These are phyloP conservation scores for Acholoe squamosa DNA, from an alignment of 2,888 invertebrate genomes.

Conservation along the genomic window DNA sequence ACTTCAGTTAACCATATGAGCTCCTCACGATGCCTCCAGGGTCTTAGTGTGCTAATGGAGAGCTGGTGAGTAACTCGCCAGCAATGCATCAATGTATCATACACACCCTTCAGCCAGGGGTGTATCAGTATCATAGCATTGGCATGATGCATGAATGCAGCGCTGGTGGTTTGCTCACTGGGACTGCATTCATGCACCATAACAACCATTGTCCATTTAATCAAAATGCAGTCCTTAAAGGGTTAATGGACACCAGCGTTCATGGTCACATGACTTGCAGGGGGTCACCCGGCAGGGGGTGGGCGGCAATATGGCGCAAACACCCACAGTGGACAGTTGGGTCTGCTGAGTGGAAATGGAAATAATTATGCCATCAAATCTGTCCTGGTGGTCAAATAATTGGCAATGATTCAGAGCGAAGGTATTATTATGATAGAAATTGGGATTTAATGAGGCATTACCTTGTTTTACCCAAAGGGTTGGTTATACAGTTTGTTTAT, in stretches of 20 bases:
- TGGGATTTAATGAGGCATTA: neutral
- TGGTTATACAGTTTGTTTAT: neutral
- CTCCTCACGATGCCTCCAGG: no score
- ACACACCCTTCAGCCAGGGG: no score
- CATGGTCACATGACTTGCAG: neutral
- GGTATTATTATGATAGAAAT: neutral
- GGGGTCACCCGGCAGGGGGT: neutral
- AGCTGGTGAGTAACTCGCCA: no score
- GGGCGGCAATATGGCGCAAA: neutral
- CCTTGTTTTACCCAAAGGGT: neutral
- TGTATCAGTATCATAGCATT: no score
- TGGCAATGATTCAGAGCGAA: neutral
- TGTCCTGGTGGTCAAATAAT: neutral
- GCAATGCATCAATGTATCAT: no score
- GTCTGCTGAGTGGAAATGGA: constrained; percentile 32
- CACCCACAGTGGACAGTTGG: neutral
- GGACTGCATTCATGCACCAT: no score
- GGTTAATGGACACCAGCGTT: neutral
- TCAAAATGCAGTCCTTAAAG: no score
- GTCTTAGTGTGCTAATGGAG: no score
- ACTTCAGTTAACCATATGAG: no score
- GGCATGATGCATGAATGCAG: no score
- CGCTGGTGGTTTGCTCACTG: no score
- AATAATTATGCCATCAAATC: constrained; percentile 16
- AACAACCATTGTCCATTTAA: no score